Conservation (phyloP, 1,140 invertebrate species). For the Acyrthosiphon pisum region DNA sequence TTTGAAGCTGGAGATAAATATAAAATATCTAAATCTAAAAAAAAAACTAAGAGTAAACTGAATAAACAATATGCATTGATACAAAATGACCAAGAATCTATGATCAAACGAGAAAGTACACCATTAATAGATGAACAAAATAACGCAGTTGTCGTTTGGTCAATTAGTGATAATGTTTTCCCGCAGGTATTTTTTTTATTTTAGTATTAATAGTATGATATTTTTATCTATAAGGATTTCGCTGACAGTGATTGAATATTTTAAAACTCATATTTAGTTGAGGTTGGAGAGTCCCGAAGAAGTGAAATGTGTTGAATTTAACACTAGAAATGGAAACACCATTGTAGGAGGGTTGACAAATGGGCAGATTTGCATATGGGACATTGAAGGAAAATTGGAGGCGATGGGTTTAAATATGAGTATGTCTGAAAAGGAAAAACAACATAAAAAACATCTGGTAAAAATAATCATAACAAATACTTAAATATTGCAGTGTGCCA, state of each 20-base stretch:
- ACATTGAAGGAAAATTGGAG: conserved; percentile 46
- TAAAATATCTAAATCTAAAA: background rate
- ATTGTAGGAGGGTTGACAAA: conserved; percentile 29
- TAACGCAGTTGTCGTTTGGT: conserved; percentile 14
- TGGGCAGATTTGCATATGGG: conserved; percentile 50
- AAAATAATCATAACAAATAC: background rate
- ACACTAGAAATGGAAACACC: conserved; percentile 10
- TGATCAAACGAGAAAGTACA: background rate
- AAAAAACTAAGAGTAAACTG: background rate
- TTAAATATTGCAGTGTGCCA: background rate
- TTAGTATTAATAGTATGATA: background rate
- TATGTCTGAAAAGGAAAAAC: conserved; percentile 20
- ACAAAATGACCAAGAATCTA: background rate
- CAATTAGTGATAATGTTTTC: conserved; percentile 34
- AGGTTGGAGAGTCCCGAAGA: conserved; percentile 27
- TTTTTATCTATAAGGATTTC: background rate
- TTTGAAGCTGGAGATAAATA: background rate
- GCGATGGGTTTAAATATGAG: background rate
- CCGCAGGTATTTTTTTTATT: background rate
- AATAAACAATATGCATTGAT: background rate
- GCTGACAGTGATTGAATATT: background rate
- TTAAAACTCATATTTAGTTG: background rate
- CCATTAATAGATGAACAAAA: conserved; percentile 9
- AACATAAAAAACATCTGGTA: conserved; percentile 28
- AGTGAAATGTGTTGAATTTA: conserved; percentile 46